Evolutionary conservation across 2,113 vertebrate species (phyloP), one percentile per base, ranked within the genome.

Genomic region (Symphodus melops): DNA sequence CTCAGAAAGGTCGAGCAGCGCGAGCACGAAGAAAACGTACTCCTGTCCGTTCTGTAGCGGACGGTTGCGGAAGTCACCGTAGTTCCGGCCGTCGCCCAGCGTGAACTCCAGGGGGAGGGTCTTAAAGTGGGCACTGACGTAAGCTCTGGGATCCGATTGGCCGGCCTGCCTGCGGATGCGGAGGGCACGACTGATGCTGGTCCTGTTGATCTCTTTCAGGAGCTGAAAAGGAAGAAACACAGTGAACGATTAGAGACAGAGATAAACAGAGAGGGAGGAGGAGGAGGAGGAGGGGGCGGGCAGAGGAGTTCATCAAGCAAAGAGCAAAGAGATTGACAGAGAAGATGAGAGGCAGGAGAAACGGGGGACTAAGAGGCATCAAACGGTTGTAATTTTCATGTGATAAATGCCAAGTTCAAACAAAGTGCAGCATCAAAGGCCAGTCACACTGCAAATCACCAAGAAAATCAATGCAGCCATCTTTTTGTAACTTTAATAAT

Each of bases 21-120:
- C 97, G 39, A 99, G 92, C 59, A 99, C 96, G 76, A 99, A 99
- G 90, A 99, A 98, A 77, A 98, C 96, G 4, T 99, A 99, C 84
- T 99, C 97, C 90, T 99, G 98, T 82, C 97, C 98, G 5, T 96
- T 98, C 68, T 95, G 96, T 60, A 99, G 95, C 0, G 96, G 96
- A 63, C 95, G 96, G 91, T 99, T 99, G 66, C 96, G 96, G 92
- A 98, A 99, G 73, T 96, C 96, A 16, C 96, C 97, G 0, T 98
- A 97, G 91, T 96, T 94, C 57, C 95, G 96, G 41, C 96, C 95
- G 72, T 99, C 97, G n/a, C 98, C 98, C 41, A 99, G 85, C 0
- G 96, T 99, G 89, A 99, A 99, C 91, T 99, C 96, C 1, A 93
- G 92, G 55, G 98, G 98, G 88, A 99, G 97, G 82, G 95, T 96